Base-by-base conservation (phyloP, 1,140 invertebrate genomes). In the Habropoda laboriosa region DNA sequence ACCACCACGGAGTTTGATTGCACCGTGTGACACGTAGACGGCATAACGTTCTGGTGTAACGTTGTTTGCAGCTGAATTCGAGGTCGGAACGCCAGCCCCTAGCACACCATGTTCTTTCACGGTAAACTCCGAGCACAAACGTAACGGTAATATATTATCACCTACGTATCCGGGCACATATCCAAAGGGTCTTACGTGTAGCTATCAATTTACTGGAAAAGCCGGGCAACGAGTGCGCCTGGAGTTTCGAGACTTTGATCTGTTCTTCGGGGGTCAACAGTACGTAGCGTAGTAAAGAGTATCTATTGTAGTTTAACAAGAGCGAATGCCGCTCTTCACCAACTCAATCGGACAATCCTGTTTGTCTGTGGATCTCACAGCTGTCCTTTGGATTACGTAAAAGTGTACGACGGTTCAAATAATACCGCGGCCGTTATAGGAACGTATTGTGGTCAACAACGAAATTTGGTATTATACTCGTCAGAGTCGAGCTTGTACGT, bases 111-210 rank as follows among this genome's bases (percentile, higher is more conserved):
- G 98, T 93, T 97, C 96, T 88, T 98, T 97, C 93, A 95, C 95
- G 77, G 96, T 98, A 85, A 95, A 97, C 88, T 94, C 94, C 3
- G 94, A 95, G 80, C 94, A 94, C 87, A 97, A 97, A 92, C 94
- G 96, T 87, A 96, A 95, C 86, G 99, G 99, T 24, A 95, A 95
- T 89, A 96, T 99, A 87, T 93, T 98, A 81, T 99, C 99, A 64
- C 98, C 99, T 74, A 99, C 99, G 61, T 99, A 99, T 94, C 99
- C 99, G 47, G 99, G 99, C 85, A 96, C 98, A 82, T 99, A 99
- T 94, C 99, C 99, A 75, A 99, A 99, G 93, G 97, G 98, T 93
- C 94, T 99, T 80, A 94, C 94, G 84, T 99, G 98, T 94, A 96
- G 95, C 92, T 99, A 99, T 94, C 96, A 97, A 92, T 98, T 99